Conservation (phyloP, 2,113 vertebrate species). For the Megaceryle maxima region DNA sequence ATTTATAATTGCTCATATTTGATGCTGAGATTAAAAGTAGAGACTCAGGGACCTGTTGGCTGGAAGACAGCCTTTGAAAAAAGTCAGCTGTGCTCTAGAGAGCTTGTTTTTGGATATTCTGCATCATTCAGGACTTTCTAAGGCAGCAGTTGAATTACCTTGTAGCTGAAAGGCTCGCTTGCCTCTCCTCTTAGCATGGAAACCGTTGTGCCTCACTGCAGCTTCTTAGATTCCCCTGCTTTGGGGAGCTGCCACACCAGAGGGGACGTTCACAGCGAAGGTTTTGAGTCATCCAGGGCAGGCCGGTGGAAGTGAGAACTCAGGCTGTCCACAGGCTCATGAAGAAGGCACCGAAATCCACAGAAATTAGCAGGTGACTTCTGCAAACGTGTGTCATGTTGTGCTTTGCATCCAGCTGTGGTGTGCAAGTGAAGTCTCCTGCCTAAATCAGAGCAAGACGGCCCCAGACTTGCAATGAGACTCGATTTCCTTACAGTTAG, state of each 20-base stretch:
- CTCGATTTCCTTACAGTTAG: not conserved
- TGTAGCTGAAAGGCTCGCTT: not conserved
- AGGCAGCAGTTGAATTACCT: not conserved
- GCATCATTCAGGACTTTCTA: not conserved
- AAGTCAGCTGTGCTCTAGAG: not conserved
- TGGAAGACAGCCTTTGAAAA: fast-evolving
- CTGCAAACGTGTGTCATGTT: fast-evolving
- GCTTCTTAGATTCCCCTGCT: fast-evolving
- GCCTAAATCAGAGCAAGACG: fast-evolving
- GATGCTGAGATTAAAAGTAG: not conserved
- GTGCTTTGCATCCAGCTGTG: fast-evolving
- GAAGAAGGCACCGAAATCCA: fast-evolving
- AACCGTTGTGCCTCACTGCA: fast-evolving
- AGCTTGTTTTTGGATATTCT: not conserved
- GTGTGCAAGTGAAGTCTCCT: no score
- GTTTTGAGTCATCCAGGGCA: no score
- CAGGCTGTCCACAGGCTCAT: fast-evolving
- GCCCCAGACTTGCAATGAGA: no score
- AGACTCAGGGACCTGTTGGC: fast-evolving
- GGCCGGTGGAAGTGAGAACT: not conserved
- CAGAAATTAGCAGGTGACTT: fast-evolving
- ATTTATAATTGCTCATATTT: not conserved
- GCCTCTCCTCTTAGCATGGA: fast-evolving
- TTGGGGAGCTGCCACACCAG: not conserved
- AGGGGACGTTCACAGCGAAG: fast-evolving